phyloP scores from a whole-genome alignment of 2,888 invertebrate genomes.

The Nomada lathburiana region DNA sequence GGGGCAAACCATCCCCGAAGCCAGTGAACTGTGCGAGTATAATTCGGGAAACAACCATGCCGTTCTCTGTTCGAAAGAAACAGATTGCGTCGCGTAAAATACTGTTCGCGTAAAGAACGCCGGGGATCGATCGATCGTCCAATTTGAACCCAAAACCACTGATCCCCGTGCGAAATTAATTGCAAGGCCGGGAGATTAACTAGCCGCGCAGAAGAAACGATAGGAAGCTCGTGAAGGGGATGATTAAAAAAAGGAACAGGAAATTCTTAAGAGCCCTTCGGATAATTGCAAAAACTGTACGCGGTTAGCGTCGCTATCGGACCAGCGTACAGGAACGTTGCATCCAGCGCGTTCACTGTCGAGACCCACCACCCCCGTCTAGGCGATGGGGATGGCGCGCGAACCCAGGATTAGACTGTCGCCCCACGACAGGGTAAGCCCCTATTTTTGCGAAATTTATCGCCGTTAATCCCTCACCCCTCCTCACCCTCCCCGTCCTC shows the following conservation, averaged over 20 bases:
- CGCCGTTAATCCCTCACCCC: constrained; percentile 84
- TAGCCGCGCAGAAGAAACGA: constrained; percentile 5
- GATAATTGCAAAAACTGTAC: constrained; percentile 81
- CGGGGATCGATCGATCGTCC: constrained; percentile 27
- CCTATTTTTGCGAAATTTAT: constrained; percentile 85
- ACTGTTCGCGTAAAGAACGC: background rate
- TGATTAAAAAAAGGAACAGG: constrained; percentile 60
- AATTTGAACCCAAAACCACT: constrained; percentile 16
- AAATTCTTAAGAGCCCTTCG: constrained; percentile 67
- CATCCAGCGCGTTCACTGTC: constrained; percentile 66
- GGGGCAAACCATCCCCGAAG: too few species aligned
- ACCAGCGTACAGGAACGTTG: constrained; percentile 20
- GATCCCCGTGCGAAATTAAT: constrained; percentile 54
- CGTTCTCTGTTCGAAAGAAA: background rate
- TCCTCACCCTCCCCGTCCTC: constrained; percentile 63
- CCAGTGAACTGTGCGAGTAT: too few species aligned
- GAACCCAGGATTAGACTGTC: constrained; percentile 83
- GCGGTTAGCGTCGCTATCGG: constrained; percentile 45
- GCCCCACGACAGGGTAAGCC: constrained; percentile 84
- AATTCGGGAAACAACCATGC: background rate
- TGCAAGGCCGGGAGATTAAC: constrained; percentile 44
- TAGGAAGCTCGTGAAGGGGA: background rate
- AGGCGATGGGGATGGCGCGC: constrained; percentile 71
- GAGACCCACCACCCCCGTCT: constrained; percentile 64
- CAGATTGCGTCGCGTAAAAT: background rate